Evolutionary conservation across 2,888 invertebrate species (phyloP).

Genomic region (Epirrhoe tristata): DNA sequence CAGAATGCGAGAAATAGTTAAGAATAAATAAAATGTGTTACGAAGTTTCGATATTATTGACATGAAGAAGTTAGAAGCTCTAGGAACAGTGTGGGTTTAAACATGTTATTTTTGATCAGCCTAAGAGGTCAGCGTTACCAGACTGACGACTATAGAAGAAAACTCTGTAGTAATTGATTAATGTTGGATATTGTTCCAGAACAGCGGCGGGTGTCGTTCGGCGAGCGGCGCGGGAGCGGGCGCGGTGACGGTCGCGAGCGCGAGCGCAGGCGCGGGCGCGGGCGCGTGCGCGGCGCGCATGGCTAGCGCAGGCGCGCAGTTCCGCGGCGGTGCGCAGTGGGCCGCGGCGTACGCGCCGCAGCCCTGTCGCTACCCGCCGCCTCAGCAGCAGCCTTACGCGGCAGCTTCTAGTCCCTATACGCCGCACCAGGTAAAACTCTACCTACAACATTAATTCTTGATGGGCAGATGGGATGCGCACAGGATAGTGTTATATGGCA

Average conservation of each 20-base stretch:
- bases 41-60: too few species aligned
- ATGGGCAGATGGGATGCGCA: too few species aligned
- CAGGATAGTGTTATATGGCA: too few species aligned
- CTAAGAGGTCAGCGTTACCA: too few species aligned
- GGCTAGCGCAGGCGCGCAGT: slow-evolving; percentile 83
- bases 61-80: too few species aligned
- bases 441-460: background rate
- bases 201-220: slow-evolving; percentile 79
- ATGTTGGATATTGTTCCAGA: slow-evolving; percentile 59
- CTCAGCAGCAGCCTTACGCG: slow-evolving; percentile 78
- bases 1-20: too few species aligned
- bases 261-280: slow-evolving; percentile 80
- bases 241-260: slow-evolving; percentile 82
- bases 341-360: slow-evolving; percentile 80
- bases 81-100: too few species aligned
- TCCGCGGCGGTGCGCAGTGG: slow-evolving; percentile 83
- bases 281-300: slow-evolving; percentile 84
- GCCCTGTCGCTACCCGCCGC: slow-evolving; percentile 83
- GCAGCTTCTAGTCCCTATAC: slow-evolving; percentile 77
- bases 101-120: too few species aligned
- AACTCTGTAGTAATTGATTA: background rate
- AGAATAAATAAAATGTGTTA: too few species aligned
- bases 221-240: slow-evolving; percentile 74
- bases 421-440: slow-evolving; percentile 70
- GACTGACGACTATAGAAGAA: too few species aligned